These are phyloP conservation scores for Endomychus coccineus DNA, from an alignment of 2,888 invertebrate genomes.

Conservation along the genomic window DNA sequence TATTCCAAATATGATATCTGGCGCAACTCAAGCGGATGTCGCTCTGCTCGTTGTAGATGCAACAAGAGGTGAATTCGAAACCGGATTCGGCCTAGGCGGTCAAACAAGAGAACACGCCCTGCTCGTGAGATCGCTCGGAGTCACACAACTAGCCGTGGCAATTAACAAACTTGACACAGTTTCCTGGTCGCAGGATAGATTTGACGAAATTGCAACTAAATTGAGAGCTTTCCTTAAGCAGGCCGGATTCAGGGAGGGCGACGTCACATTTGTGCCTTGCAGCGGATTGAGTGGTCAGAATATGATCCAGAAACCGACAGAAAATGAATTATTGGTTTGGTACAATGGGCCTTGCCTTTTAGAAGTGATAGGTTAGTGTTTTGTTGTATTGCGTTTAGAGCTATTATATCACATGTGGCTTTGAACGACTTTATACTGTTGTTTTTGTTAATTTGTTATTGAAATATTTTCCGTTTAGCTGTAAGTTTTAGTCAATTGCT, in stretches of 20 bases:
- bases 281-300: slow-evolving; percentile 97
- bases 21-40: slow-evolving; percentile 97
- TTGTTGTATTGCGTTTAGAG: no score
- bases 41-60: slow-evolving; percentile 95
- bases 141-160: slow-evolving; percentile 88
- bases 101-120: slow-evolving; percentile 97
- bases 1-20: slow-evolving; percentile 99
- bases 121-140: slow-evolving; percentile 81
- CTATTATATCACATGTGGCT: no score
- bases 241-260: slow-evolving; percentile 82
- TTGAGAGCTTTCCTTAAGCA: slow-evolving; percentile 78
- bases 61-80: slow-evolving; percentile 95
- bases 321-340: slow-evolving; percentile 59
- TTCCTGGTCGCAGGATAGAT: slow-evolving; percentile 86
- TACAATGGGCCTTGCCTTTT: slow-evolving; percentile 81
- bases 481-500: no score
- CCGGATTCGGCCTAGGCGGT: slow-evolving; percentile 96
- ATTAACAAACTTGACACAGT: slow-evolving; percentile 96
- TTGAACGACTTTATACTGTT: no score
- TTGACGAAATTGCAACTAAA: slow-evolving; percentile 79
- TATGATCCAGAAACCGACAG: slow-evolving; percentile 60
- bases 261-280: slow-evolving; percentile 87
- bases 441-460: no score
- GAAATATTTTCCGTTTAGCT: no score
- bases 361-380: slow-evolving; percentile 65